Conservation (phyloP, 2,888 invertebrate species). For the Eulithis testata region DNA sequence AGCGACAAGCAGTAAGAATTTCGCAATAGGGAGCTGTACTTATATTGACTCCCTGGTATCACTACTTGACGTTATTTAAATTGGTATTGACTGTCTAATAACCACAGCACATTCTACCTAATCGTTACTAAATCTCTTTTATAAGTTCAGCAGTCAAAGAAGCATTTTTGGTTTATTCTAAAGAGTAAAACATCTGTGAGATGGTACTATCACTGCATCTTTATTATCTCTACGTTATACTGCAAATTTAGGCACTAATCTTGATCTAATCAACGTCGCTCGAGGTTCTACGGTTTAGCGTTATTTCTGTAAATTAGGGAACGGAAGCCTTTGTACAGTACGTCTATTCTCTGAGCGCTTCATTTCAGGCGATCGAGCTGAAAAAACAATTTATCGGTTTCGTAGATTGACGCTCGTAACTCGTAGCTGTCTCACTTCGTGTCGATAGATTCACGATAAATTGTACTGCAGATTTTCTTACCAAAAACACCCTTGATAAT, state of each 20-base stretch:
- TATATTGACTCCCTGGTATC: too few species aligned
- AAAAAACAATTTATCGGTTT: constrained; percentile 47
- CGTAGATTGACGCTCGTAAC: constrained; percentile 47
- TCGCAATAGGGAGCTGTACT: too few species aligned
- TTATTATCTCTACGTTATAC: constrained; percentile 30
- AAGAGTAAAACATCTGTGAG: background rate
- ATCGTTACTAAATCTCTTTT: too few species aligned
- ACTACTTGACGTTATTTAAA: too few species aligned
- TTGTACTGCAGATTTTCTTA: constrained; percentile 36
- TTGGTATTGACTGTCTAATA: background rate
- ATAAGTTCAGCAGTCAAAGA: too few species aligned
- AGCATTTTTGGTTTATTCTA: too few species aligned
- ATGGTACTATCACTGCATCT: constrained; percentile 5
- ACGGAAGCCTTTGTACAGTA: constrained; percentile 39
- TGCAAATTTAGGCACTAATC: constrained; percentile 42
- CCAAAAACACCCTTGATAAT: constrained; percentile 33
- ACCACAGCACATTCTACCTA: too few species aligned
- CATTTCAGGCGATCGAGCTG: constrained; percentile 42
- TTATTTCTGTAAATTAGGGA: constrained; percentile 44
- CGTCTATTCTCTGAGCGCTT: constrained; percentile 41
- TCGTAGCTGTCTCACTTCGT: constrained; percentile 45
- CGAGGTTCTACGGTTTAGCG: constrained; percentile 42
- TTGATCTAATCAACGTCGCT: constrained; percentile 46
- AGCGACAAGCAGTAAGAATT: too few species aligned
- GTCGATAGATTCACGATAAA: constrained; percentile 44